Percentiles rank a stretch among this genome's conserved stretches.
phyloP scores from a whole-genome alignment of 2,113 vertebrate genomes.

The Corythoichthys intestinalis region DNA sequence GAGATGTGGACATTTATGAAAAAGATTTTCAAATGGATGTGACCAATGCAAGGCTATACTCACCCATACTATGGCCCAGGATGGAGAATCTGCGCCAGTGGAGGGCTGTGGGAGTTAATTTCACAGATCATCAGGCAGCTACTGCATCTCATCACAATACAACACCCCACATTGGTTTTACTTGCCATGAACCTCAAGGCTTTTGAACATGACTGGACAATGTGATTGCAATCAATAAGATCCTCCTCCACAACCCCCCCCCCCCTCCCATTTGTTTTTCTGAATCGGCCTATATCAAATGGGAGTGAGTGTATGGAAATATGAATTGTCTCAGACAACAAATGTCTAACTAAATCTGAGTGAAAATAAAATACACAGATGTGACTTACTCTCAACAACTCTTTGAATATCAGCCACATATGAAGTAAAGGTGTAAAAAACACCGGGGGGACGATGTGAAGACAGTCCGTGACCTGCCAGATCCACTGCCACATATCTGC shows the following conservation, averaged over 20 bases:
- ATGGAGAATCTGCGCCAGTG: slow-evolving; percentile 84
- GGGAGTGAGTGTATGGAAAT: neutral
- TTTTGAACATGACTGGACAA: slow-evolving; percentile 1
- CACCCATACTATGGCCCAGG: slow-evolving; percentile 91
- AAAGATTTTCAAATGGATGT: neutral
- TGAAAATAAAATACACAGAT: neutral
- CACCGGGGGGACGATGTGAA: slow-evolving; percentile 78
- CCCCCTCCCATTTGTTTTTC: too few relatives aligned
- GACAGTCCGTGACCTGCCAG: slow-evolving; percentile 85
- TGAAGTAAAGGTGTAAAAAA: slow-evolving; percentile 69
- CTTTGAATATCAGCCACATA: slow-evolving; percentile 79
- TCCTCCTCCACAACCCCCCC: neutral
- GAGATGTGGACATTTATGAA: neutral
- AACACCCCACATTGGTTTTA: slow-evolving; percentile 10
- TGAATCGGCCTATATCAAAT: neutral
- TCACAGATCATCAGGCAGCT: slow-evolving; percentile 56
- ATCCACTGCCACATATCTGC: slow-evolving; percentile 80
- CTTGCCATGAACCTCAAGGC: slow-evolving; percentile 16
- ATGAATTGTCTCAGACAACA: neutral
- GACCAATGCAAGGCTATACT: slow-evolving; percentile 54
- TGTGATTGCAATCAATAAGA: neutral
- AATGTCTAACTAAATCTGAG: neutral
- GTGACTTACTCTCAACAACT: slow-evolving; percentile 68
- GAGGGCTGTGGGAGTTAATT: slow-evolving; percentile 78
- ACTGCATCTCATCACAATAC: slow-evolving; percentile 38